Conservation (phyloP, 2,113 vertebrate genomes). For the Sciurus niger region DNA sequence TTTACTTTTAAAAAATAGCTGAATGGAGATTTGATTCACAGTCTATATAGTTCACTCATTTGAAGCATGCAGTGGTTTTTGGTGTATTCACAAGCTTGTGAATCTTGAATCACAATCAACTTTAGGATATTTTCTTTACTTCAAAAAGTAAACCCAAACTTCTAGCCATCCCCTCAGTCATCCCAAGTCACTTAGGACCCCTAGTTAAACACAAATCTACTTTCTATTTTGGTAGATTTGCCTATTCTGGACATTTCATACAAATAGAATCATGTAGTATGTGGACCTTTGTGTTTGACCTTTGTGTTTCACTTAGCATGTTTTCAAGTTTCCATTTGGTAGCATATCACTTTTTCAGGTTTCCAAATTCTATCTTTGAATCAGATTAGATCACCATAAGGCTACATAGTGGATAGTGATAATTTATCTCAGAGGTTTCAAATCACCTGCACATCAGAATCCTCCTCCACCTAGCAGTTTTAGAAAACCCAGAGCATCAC, state of each 20-base stretch:
- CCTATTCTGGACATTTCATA: constrained; percentile 1
- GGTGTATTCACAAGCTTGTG: not conserved
- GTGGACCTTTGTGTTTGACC: not conserved
- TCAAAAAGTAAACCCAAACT: not conserved
- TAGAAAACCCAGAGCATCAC: not conserved
- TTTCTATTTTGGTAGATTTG: constrained; percentile 27
- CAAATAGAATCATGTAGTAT: not conserved
- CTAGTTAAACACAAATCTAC: not conserved
- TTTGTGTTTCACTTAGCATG: not conserved
- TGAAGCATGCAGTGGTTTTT: not conserved
- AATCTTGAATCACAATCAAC: not conserved
- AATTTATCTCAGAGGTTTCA: constrained; percentile 8
- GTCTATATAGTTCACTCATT: not conserved
- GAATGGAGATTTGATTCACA: constrained; percentile 39
- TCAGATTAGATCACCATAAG: not conserved
- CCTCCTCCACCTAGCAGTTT: not conserved
- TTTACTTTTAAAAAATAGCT: not conserved
- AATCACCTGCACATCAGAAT: not conserved
- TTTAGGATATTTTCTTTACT: constrained; percentile 36
- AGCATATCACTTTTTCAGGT: constrained; percentile 4
- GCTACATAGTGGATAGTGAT: not conserved
- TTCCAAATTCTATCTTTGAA: constrained; percentile 12
- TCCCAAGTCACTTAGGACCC: not conserved
- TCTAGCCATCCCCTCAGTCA: not conserved
- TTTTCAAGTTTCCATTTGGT: not conserved